Conservation (phyloP, 2,797 vertebrate species). For the Hydrocynus forskahlii region DNA sequence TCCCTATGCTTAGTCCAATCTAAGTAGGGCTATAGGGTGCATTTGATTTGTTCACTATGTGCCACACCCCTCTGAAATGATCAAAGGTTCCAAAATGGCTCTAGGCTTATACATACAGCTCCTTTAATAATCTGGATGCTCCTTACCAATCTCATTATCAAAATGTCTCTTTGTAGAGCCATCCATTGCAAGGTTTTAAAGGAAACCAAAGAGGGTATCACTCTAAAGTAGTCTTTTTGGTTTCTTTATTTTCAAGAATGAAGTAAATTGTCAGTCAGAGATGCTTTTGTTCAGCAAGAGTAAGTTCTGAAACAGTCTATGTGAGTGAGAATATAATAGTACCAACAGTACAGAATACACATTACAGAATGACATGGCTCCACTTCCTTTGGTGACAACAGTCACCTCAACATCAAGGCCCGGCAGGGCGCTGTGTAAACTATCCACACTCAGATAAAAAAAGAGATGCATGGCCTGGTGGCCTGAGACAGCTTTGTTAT, state of each 20-base stretch:
- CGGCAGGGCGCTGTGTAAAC: slow-evolving; percentile 33
- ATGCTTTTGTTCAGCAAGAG: not conserved
- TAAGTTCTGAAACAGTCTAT: too few species aligned
- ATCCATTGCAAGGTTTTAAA: not conserved
- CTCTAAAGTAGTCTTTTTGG: not conserved
- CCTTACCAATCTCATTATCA: not conserved
- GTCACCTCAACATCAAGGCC: slow-evolving; percentile 19
- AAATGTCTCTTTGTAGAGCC: not conserved
- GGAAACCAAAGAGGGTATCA: not conserved
- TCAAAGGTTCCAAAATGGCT: too few species aligned
- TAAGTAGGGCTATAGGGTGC: too few species aligned
- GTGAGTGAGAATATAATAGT: not conserved
- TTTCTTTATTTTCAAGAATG: not conserved
- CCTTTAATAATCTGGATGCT: too few species aligned
- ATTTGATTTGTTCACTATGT: too few species aligned
- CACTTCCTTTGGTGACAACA: slow-evolving; percentile 16
- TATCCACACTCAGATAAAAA: slow-evolving; percentile 43
- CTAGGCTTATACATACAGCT: too few species aligned
- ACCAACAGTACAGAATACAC: slow-evolving; percentile 16
- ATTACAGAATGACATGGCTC: slow-evolving; percentile 14
- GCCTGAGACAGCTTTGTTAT: slow-evolving; percentile 35
- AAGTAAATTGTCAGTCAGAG: slow-evolving; percentile 1
- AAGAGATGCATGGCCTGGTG: not conserved
- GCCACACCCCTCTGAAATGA: too few species aligned
- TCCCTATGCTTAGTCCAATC: too few species aligned